Percentiles rank a stretch among this genome's conserved stretches.
phyloP scores from a whole-genome alignment of 2,113 vertebrate species.

The Galbula dea region DNA sequence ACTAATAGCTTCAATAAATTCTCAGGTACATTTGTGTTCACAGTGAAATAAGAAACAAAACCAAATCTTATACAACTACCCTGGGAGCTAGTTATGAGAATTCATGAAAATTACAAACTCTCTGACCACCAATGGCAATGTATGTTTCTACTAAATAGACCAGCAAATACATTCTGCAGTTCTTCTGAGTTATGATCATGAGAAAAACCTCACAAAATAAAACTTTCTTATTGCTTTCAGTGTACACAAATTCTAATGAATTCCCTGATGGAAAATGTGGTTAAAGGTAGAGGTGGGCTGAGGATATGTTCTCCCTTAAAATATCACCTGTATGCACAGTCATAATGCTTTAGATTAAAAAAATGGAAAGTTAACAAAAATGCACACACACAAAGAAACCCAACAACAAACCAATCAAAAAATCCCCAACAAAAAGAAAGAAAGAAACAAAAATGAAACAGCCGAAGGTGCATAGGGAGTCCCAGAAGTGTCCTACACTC shows the following conservation, averaged over 20 bases:
- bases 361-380: not conserved
- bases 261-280: not conserved
- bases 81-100: not conserved
- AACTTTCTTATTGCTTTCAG: not conserved
- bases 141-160: not conserved
- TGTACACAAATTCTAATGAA: constrained; percentile 16
- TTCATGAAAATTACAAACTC: constrained; percentile 21
- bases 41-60: constrained; percentile 8
- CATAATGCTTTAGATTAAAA: not conserved
- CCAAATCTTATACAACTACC: not conserved
- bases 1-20: constrained; percentile 11
- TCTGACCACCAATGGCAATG: not conserved
- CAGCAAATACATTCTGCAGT: constrained; percentile 7
- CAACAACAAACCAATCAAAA: too few relatives aligned
- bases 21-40: not conserved
- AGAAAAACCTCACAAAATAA: constrained; percentile 3
- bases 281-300: not conserved
- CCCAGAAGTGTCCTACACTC: not conserved
- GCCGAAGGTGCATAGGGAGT: not conserved
- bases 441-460: not conserved
- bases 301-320: constrained; percentile 4
- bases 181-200: not conserved
- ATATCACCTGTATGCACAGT: not conserved
- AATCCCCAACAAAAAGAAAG: not conserved
- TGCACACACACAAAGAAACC: too few relatives aligned